Evolutionary conservation across 2,888 invertebrate species (phyloP), one percentile per base, ranked within the genome.

Genomic region (Pilophorus perplexus): DNA sequence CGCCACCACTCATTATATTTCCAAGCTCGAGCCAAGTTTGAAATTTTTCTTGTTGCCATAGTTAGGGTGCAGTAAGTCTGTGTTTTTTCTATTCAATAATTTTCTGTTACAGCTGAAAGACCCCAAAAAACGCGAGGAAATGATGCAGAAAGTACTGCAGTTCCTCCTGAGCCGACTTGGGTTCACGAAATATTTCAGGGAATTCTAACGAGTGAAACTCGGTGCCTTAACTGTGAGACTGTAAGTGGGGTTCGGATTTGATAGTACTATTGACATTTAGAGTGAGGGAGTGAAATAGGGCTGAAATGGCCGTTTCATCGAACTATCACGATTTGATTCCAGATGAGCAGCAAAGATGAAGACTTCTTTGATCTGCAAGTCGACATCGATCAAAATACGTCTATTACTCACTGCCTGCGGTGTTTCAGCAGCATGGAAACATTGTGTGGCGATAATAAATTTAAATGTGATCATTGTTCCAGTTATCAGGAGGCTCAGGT

Each of bases 111-210:
- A 88, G 88, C 88, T 73, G 89, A 89, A 79, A 83, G 88, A 75
- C 88, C 86, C 78, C 87, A 87, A 75, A 86, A 83, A 77, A 84
- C 85, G n/a, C 72, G 68, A 42, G 70, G 68, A 62, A 68, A 64
- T 77, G 79, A 78, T 76, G 80, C 69, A 78, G 81, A 72, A 81
- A 80, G 80, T 87, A 73, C 78, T 88, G 1, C 93, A 57, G 80
- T 87, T 73, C 79, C 80, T 77, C 80, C 88, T 0, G 94, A 95
- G 75, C 92, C 94, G 55, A 98, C 98, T 1, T 99, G 99, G 99
- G 97, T 99, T 68, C 98, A 98, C 77, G 99, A 99, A 80, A 97
- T 99, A 77, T 99, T 99, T 80, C 98, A 99, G 81, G 99, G 99
- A 71, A 98, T 98, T 62, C 83, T 99, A 70, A 99, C 99, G 2